Evolutionary conservation across 2,888 invertebrate genomes (phyloP), one percentile per base, ranked within the genome.

Genomic region (Ceratothoa steindachneri): DNA sequence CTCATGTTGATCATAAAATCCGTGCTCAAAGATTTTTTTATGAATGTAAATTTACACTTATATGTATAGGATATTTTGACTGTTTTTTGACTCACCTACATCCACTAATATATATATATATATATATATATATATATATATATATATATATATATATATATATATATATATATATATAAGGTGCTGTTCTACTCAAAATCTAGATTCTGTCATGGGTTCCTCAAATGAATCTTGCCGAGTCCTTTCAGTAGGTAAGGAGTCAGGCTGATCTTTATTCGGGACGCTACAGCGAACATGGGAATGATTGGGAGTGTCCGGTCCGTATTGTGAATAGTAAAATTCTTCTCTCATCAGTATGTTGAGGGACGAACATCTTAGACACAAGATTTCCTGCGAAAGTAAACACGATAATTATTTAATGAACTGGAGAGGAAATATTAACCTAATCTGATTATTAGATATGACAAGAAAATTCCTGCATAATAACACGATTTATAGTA

Each of bases 271-370:
- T 19, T 22, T 55, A 22, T 15, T 5, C 19, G 51, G 31, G 2
- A 67, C 55, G 55, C 70, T 65, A 22, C 41, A 67, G 53, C 77
- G 69, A 24, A 75, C 73, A 65, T 72, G 72, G 28, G 77, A 75
- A 55, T 72, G 75, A 19, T 74, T 77, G 27, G 77, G 77, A 3
- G 77, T 77, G 51, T 77, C 77, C 0, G 74, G 77, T 2, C 75
- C 77, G 83, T 93, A 94, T 84, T 94, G 94, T 83, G 91, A 93
- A 83, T 94, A 93, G 83, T 94, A 95, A 85, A 93, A 94, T 83
- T 94, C 93, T 82, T 93, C 93, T n/a, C 94, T 87, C 94, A 94
- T 94, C 91, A 94, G 93, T 82, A 90, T 90, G 83, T 94, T 93
- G 79, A 95, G 86, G 81, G 93, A 93, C 53, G 92, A 90, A 85